These are phyloP conservation scores for Chondrosia reniformis DNA, from an alignment of 37 sponge, comb jelly and placozoan genomes.

Conservation along the genomic window DNA sequence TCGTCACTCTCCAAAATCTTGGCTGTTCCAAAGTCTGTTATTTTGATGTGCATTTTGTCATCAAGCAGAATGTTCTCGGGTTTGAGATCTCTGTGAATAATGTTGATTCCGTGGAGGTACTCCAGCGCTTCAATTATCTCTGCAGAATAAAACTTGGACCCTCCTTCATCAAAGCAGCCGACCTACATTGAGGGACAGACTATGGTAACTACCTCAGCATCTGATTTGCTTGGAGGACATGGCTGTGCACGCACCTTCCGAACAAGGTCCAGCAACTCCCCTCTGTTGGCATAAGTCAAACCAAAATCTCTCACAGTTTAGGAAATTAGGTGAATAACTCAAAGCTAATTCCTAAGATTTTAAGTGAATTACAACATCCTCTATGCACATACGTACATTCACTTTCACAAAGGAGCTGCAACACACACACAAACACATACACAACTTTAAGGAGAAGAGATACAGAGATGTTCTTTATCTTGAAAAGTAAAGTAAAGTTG, in stretches of 20 bases:
- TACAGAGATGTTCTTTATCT: constrained; percentile 91
- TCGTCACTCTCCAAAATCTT: constrained; percentile 72
- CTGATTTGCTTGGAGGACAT: not conserved
- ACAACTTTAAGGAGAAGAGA: constrained; percentile 22
- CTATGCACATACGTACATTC: not conserved
- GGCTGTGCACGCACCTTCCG: constrained; percentile 50
- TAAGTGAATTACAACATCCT: too few species aligned
- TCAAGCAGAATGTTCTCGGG: constrained; percentile 94
- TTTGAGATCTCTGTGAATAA: constrained; percentile 95
- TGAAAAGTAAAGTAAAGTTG: constrained; percentile 96
- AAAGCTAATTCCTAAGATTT: too few species aligned
- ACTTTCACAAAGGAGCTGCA: not conserved
- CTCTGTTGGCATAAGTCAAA: constrained; percentile 80
- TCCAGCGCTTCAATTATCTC: constrained; percentile 92
- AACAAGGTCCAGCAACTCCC: constrained; percentile 86
- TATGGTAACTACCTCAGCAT: not conserved
- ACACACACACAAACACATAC: constrained; percentile 10
- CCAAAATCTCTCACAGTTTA: constrained; percentile 72
- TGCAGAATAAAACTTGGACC: constrained; percentile 81
- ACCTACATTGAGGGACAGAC: constrained; percentile 31
- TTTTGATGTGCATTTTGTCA: constrained; percentile 82
- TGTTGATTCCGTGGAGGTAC: constrained; percentile 74
- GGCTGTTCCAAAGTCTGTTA: constrained; percentile 97
- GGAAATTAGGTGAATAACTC: not conserved
- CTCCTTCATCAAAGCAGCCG: constrained; percentile 86